Percentiles rank a stretch among this genome's conserved stretches.
Conservation (phyloP, 1,140 invertebrate genomes). For the Matsumurasca onukii region DNA sequence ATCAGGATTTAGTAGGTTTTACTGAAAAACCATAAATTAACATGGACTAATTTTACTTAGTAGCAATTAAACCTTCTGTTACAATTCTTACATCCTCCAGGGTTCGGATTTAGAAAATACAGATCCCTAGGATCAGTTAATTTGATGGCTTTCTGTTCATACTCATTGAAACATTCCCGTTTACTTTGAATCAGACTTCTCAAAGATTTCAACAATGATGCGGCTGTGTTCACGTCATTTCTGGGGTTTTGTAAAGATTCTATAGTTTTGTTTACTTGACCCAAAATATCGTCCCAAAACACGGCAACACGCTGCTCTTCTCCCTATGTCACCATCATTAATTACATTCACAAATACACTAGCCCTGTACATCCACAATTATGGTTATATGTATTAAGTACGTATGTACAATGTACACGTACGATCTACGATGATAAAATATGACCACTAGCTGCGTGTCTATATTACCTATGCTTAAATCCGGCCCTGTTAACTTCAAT, state of each 20-base stretch:
- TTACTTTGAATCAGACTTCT: background rate
- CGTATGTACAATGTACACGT: background rate
- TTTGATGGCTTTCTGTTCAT: slow-evolving; percentile 12
- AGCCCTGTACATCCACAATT: background rate
- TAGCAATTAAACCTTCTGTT: too few species aligned
- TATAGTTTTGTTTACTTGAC: slow-evolving; percentile 7
- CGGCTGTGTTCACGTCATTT: background rate
- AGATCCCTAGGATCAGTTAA: too few species aligned
- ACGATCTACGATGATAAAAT: background rate
- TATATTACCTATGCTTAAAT: background rate
- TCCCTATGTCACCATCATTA: background rate
- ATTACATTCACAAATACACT: too few species aligned
- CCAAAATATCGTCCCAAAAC: slow-evolving; percentile 14
- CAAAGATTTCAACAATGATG: slow-evolving; percentile 23
- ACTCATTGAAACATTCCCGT: background rate
- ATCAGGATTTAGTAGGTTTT: too few species aligned
- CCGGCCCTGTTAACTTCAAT: background rate
- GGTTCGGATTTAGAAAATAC: too few species aligned
- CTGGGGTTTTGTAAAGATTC: slow-evolving; percentile 4
- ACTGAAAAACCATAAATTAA: too few species aligned
- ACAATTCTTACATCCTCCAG: too few species aligned
- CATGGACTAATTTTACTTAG: too few species aligned
- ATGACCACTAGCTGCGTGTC: background rate
- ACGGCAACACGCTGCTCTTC: background rate
- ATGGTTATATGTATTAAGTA: background rate